A percentile compares a stretch with the other conserved stretches of the same genome.
Evolutionary conservation across 2,888 invertebrate genomes (phyloP).

Genomic region (Leptinotarsa haldemani): DNA sequence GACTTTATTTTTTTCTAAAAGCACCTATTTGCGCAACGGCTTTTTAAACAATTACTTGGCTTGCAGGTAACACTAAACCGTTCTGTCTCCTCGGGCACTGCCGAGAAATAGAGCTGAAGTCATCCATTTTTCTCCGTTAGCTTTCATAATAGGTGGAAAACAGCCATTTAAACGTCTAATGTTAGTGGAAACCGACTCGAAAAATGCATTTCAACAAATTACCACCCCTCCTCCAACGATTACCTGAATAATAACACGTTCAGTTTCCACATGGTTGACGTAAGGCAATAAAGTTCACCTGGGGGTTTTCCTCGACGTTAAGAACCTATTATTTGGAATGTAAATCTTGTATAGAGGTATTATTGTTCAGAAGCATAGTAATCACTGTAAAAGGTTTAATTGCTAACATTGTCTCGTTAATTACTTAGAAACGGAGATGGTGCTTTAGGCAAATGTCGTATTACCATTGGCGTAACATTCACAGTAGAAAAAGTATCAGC

Average conservation of each 20-base stretch:
- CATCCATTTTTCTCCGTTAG: slow-evolving; percentile 28
- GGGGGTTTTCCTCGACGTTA: slow-evolving; percentile 43
- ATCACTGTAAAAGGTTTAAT: slow-evolving; percentile 50
- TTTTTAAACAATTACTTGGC: slow-evolving; percentile 10
- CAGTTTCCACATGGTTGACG: slow-evolving; percentile 25
- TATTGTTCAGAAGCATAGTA: slow-evolving; percentile 48
- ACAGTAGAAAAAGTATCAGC: no score
- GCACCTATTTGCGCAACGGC: slow-evolving; percentile 1
- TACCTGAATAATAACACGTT: slow-evolving; percentile 24
- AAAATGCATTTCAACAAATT: slow-evolving; percentile 33
- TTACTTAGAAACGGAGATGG: slow-evolving; percentile 47
- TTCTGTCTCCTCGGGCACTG: slow-evolving; percentile 33
- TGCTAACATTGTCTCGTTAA: slow-evolving; percentile 49
- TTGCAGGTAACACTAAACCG: slow-evolving; percentile 25
- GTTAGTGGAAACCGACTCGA: slow-evolving; percentile 28
- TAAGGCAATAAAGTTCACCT: slow-evolving; percentile 39
- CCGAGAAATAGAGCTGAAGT: slow-evolving; percentile 28
- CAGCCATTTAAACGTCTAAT: slow-evolving; percentile 31
- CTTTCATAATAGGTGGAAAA: slow-evolving; percentile 30
- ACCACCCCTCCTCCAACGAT: slow-evolving; percentile 25
- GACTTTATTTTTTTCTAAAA: background rate
- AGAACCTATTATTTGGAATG: slow-evolving; percentile 48
- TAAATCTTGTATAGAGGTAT: slow-evolving; percentile 45
- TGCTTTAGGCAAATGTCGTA: slow-evolving; percentile 46
- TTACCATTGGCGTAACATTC: slow-evolving; percentile 31